Evolutionary conservation across 2,888 invertebrate species (phyloP), one percentile per base, ranked within the genome.

Genomic region (Sphaerophoria rueppellii): DNA sequence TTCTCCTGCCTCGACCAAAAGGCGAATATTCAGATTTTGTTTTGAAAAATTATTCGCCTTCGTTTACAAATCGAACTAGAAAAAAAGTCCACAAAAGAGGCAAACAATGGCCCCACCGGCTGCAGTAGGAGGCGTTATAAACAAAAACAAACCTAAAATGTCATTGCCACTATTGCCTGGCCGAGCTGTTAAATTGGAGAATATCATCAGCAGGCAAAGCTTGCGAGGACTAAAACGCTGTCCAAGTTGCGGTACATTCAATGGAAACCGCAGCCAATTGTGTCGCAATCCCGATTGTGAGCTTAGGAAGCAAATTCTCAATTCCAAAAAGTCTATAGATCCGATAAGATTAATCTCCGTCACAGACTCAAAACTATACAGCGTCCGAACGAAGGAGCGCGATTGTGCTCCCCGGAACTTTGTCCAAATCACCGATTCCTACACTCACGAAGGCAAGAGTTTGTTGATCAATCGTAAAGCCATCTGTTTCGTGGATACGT

Each of bases 371-470:
- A 93, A 94, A 88, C 92, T 95, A 11, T 96, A 94, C 89, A 96
- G 96, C 3, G 95, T 96, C 1, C 91, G 95, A 60, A 93, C 95
- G 1, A 93, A 94, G 63, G 95, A 95, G 86, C 93, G 94, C 86
- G 95, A 95, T 0, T 94, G 95, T 0, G 95, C 95, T 82, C 94
- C 94, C 72, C 92, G 96, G 52, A 96, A 95, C 34, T 96, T 96
- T 90, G 96, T 96, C 1, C 95, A 95, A 85, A 89, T 92, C 90
- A 88, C 93, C 90, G 88, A 92, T 90, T 86, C 91, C 87, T 83
- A 91, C 80, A 89, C 91, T 4, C 87, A 91, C 87, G 91, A 92
- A 69, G 86, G 87, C 0, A 91, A 92, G 61, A 90, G 91, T 0
- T 89, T 91, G 1, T 88, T 90, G 55, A 89, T 91, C 5, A 89